Evolutionary conservation across 2,113 vertebrate species (phyloP).

Genomic region (Ascaphus truei): DNA sequence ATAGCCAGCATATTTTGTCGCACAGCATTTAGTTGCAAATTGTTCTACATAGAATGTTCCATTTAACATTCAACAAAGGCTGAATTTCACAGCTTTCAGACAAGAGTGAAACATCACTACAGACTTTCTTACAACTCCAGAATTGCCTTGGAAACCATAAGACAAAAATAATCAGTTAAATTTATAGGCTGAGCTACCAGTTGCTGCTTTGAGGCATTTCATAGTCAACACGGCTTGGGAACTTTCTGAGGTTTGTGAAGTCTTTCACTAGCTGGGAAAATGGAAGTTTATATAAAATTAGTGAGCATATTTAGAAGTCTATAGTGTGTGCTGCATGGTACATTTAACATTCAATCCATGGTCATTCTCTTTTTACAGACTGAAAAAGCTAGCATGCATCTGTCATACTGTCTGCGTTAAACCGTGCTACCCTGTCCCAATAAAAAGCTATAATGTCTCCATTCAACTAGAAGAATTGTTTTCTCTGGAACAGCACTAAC

Average conservation of each 20-base stretch:
- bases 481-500: conserved; percentile 50
- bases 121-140: conserved; percentile 47
- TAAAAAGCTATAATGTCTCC: conserved; percentile 48
- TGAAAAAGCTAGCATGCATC: conserved; percentile 54
- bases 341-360: conserved; percentile 61
- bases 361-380: conserved; percentile 45
- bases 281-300: conserved; percentile 55
- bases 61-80: conserved; percentile 39
- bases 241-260: conserved; percentile 51
- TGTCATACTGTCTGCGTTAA: conserved; percentile 53
- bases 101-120: conserved; percentile 55
- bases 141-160: conserved; percentile 59
- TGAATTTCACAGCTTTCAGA: conserved; percentile 57
- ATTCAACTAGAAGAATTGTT: conserved; percentile 63
- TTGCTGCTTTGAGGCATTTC: conserved; percentile 55
- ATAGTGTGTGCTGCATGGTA: conserved; percentile 42
- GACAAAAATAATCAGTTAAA: conserved; percentile 61
- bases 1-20: no score
- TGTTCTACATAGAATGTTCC: no score
- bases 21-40: no score
- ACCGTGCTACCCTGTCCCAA: conserved; percentile 37
- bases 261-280: conserved; percentile 60
- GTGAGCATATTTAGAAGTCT: conserved; percentile 51
- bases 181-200: conserved; percentile 60
- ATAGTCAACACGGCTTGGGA: conserved; percentile 58